These are phyloP conservation scores for Malacosoma neustria DNA, from an alignment of 2,888 invertebrate species.

Conservation along the genomic window DNA sequence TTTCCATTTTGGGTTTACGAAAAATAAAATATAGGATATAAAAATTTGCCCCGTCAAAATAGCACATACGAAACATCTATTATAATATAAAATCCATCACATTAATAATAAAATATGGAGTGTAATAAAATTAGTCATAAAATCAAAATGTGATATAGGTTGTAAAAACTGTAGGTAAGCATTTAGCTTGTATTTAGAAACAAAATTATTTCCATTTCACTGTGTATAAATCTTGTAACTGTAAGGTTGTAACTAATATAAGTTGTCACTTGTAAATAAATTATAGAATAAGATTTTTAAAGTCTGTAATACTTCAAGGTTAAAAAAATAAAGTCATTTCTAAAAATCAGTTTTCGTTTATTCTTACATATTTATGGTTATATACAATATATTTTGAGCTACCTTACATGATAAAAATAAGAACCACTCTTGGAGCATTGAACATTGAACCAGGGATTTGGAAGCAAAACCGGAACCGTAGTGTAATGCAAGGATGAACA, in stretches of 20 bases:
- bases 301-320: constrained; percentile 68
- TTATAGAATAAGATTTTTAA: constrained; percentile 70
- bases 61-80: too few relatives aligned
- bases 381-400: too few relatives aligned
- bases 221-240: constrained; percentile 39
- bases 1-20: too few relatives aligned
- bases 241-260: constrained; percentile 47
- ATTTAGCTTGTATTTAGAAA: constrained; percentile 44
- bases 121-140: constrained; percentile 39
- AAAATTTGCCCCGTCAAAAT: too few relatives aligned
- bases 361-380: too few relatives aligned
- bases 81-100: constrained; percentile 1
- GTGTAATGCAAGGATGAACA: too few relatives aligned
- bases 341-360: constrained; percentile 36
- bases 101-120: background rate
- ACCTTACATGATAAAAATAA: too few relatives aligned
- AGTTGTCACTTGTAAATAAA: constrained; percentile 60
- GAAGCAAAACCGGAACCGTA: too few relatives aligned
- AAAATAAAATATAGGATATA: too few relatives aligned
- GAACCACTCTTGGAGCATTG: too few relatives aligned
- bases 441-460: too few relatives aligned
- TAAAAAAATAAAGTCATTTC: constrained; percentile 67
- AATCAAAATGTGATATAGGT: constrained; percentile 73
- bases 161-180: constrained; percentile 64
- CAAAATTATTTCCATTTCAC: constrained; percentile 19